phyloP scores from a whole-genome alignment of 1,140 invertebrate species.

The Dufourea novaeangliae region DNA sequence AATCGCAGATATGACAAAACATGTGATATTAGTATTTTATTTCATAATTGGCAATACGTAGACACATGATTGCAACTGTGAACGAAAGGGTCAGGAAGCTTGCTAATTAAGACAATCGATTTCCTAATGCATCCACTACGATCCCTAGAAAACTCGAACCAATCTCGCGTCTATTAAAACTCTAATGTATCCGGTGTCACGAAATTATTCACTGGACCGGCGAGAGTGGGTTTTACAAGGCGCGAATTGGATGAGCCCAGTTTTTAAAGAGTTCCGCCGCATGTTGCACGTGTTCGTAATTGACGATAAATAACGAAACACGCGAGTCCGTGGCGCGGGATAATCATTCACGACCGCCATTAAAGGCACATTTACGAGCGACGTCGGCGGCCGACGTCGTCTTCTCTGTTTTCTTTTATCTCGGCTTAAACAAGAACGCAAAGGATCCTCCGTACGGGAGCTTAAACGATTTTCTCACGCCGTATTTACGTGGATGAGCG shows the following conservation, averaged over 20 bases:
- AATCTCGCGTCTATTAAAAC: too few relatives aligned
- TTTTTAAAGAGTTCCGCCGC: neutral
- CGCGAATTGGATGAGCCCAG: neutral
- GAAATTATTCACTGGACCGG: neutral
- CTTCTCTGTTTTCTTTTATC: conserved; percentile 61
- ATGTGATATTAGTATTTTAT: too few relatives aligned
- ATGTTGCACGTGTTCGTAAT: conserved; percentile 24
- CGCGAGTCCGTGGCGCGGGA: conserved; percentile 28
- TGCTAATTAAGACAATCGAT: too few relatives aligned
- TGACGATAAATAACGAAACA: conserved; percentile 49
- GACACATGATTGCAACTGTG: too few relatives aligned
- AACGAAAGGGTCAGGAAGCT: too few relatives aligned
- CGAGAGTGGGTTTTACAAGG: neutral
- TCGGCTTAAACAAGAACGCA: conserved; percentile 66
- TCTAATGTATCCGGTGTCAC: neutral
- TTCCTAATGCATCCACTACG: too few relatives aligned
- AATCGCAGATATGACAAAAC: too few relatives aligned
- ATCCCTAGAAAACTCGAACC: too few relatives aligned
- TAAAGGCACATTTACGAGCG: conserved; percentile 56
- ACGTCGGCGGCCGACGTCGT: too few relatives aligned
- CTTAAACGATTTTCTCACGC: conserved; percentile 67
- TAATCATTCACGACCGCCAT: conserved; percentile 53
- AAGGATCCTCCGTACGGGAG: conserved; percentile 58
- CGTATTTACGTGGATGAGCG: conserved; percentile 63
- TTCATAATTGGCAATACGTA: too few relatives aligned